A percentile compares a stretch with the other conserved stretches of the same genome.
phyloP scores from a whole-genome alignment of 30 jellyfish, hydroid and myxozoan genomes.

The Sanderia malayensis region DNA sequence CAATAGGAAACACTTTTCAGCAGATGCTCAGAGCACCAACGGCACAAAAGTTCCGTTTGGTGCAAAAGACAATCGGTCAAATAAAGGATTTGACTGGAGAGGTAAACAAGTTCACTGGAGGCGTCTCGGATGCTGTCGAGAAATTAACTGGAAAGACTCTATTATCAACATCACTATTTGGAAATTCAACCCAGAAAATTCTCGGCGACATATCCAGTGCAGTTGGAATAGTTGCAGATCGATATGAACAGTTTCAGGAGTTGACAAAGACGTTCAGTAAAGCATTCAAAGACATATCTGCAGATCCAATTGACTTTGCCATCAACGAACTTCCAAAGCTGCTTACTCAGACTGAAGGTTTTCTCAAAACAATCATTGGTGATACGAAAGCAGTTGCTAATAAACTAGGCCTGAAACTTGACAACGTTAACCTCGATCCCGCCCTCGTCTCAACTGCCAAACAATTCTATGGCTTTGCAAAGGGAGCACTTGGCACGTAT shows the following conservation, averaged over 20 bases:
- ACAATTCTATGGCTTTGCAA: constrained; percentile 69
- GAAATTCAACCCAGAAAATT: constrained; percentile 60
- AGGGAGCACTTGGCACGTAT: constrained; percentile 72
- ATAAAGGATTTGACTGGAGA: constrained; percentile 57
- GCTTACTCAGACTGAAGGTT: constrained; percentile 56
- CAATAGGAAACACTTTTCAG: constrained; percentile 64
- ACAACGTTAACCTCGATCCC: constrained; percentile 57
- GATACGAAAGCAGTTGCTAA: constrained; percentile 75
- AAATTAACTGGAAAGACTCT: constrained; percentile 74
- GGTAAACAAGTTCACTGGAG: constrained; percentile 63
- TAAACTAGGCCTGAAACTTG: constrained; percentile 66
- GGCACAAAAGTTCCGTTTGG: constrained; percentile 42
- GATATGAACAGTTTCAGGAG: constrained; percentile 74
- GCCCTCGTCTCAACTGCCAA: constrained; percentile 80
- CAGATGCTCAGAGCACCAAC: constrained; percentile 65
- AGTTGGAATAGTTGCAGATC: constrained; percentile 67
- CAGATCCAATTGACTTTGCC: constrained; percentile 89
- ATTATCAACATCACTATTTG: constrained; percentile 60
- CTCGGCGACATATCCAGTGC: constrained; percentile 69
- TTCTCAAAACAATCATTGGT: constrained; percentile 36
- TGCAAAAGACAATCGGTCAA: constrained; percentile 34
- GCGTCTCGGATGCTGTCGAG: constrained; percentile 51
- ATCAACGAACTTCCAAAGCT: constrained; percentile 80
- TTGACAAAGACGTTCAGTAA: constrained; percentile 70
- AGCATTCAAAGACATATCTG: constrained; percentile 72